Evolutionary conservation across 2,113 vertebrate genomes (phyloP).

Genomic region (Limnothrissa miodon): DNA sequence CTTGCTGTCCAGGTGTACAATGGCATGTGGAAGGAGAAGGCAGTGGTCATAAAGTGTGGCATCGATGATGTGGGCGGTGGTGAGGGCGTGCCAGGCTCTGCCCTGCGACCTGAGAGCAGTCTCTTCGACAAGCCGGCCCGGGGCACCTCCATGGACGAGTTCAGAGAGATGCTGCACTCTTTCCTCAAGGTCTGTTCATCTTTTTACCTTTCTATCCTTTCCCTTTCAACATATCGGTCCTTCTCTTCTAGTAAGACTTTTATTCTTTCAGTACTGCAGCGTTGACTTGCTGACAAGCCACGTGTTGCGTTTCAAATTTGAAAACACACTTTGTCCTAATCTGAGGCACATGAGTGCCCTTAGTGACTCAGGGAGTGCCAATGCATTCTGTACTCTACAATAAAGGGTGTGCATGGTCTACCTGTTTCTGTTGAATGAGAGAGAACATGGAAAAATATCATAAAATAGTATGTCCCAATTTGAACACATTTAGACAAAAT

Average conservation of each 20-base stretch:
- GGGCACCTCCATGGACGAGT: constrained; percentile 95
- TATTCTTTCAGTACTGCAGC: too few species aligned
- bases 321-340: background rate
- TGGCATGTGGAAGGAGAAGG: constrained; percentile 85
- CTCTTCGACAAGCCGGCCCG: constrained; percentile 91
- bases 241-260: background rate
- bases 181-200: constrained; percentile 83
- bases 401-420: background rate
- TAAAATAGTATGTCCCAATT: too few species aligned
- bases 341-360: background rate
- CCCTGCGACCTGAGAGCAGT: constrained; percentile 73
- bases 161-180: constrained; percentile 90
- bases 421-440: background rate
- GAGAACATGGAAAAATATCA: too few species aligned
- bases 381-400: background rate
- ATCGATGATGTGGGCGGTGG: constrained; percentile 72
- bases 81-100: constrained; percentile 61
- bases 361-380: background rate
- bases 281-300: background rate
- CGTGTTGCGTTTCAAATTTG: background rate
- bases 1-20: constrained; percentile 80
- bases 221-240: background rate
- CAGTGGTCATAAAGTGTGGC: constrained; percentile 91
- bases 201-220: background rate
- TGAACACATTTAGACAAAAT: too few species aligned